Base-by-base conservation (phyloP, 1,140 invertebrate genomes). In the Capitella teleta region DNA sequence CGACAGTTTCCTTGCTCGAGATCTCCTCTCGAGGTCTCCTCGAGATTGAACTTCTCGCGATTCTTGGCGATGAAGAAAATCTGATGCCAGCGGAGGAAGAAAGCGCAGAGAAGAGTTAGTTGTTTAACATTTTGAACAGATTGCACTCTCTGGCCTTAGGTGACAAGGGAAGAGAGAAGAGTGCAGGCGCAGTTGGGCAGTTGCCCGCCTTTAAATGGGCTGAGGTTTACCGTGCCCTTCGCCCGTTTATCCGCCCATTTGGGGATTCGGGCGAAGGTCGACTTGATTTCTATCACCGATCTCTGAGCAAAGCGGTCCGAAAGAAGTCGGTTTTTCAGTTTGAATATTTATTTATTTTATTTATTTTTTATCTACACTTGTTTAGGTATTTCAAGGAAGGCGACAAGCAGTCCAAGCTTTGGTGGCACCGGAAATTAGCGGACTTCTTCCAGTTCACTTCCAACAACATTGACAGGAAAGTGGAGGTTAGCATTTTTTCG, bases 1-100 rank as follows among this genome's bases (percentile, higher is more conserved):
- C 63, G 14, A 70, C 64, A 0, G 46, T 70, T 5, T 68, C 63
- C 56, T 48, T 70, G 30, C 46, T 70, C 25, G 67, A 70, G 40
- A 62, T 64, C 8, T 67, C 67, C 12, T 53, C 61, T 8, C 55
- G 59, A 16, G 67, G 67, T 8, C 58, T 70, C 23, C 51, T 64
- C 30, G 66, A 70, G 50, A 51, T 53, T 28, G 67, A 70, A 51
- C 45, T 70, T 4, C 40, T 63, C 36, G 44, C 59, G 21, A 19
- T 53, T 12, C 32, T 53, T 4, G 45, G n/a, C 12, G 46, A 49
- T 41, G 16, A 18, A 10, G 37, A 49, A 18, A 42, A 49, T 16
- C 30, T 47, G 3, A 16, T 47, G 45, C 45, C 45, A 18, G 19
- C 26, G 10, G 28, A 14, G 23, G 23, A 47, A 12, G 30, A 30